A percentile compares a stretch with the other conserved stretches of the same genome.
phyloP scores from a whole-genome alignment of 2,113 vertebrate genomes.

The Gopherus evgoodei region DNA sequence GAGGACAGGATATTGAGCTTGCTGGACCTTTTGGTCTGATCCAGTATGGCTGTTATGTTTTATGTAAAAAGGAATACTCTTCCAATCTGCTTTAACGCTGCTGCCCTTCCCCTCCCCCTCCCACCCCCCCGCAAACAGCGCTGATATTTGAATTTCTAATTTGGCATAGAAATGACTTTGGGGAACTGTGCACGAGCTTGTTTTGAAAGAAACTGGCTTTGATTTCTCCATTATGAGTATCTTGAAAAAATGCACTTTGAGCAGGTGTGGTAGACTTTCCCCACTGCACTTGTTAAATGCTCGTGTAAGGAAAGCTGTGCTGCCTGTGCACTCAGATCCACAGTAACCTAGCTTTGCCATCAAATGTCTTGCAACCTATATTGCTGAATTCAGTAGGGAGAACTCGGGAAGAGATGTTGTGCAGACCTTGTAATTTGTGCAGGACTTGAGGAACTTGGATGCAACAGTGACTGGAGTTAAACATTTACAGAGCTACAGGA shows the following conservation, averaged over 20 bases:
- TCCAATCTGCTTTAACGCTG: constrained; percentile 9
- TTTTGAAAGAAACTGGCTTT: constrained; percentile 49
- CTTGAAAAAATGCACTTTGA: background rate
- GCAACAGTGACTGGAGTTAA: background rate
- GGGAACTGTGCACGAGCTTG: background rate
- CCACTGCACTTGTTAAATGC: background rate
- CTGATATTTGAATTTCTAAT: constrained; percentile 19
- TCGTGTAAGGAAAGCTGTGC: background rate
- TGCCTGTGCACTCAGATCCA: constrained; percentile 27
- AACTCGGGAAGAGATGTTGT: background rate
- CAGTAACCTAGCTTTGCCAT: background rate
- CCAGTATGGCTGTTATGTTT: too few relatives aligned
- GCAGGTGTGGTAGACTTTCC: background rate
- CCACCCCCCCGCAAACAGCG: too few relatives aligned
- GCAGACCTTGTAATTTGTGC: background rate
- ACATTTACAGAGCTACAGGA: background rate
- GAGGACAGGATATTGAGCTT: too few relatives aligned
- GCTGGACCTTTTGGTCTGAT: too few relatives aligned
- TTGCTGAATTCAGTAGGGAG: background rate
- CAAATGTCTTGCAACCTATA: background rate
- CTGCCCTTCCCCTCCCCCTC: too few relatives aligned
- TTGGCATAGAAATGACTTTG: constrained; percentile 22
- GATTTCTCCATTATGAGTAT: constrained; percentile 36
- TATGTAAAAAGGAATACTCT: background rate
- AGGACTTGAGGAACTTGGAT: rapidly evolving